A percentile compares a stretch with the other conserved stretches of the same genome.
Evolutionary conservation across 2,113 vertebrate species (phyloP).

Genomic region (Poeciliopsis turrubarensis): DNA sequence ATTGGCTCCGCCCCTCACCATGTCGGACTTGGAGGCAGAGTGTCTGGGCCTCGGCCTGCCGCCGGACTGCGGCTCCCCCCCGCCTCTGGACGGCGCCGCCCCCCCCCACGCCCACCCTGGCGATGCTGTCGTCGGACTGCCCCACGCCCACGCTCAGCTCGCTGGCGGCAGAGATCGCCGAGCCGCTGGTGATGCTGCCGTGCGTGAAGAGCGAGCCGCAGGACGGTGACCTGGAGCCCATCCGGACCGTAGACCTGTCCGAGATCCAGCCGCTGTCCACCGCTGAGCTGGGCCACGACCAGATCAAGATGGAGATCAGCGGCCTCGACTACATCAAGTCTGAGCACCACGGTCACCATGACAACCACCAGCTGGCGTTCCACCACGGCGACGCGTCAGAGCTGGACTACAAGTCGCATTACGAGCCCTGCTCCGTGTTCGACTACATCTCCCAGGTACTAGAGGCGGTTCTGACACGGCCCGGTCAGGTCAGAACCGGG

Average conservation of each 20-base stretch:
- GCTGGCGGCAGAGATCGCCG: slow-evolving; percentile 73
- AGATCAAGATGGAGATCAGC: slow-evolving; percentile 85
- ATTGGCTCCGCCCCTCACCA: slow-evolving; percentile 58
- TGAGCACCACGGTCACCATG: slow-evolving; percentile 74
- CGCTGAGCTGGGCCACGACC: slow-evolving; percentile 80
- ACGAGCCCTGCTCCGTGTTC: slow-evolving; percentile 79
- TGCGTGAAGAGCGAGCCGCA: slow-evolving; percentile 81
- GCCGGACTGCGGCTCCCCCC: slow-evolving; percentile 60
- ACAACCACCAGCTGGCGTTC: slow-evolving; percentile 68
- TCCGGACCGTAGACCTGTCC: slow-evolving; percentile 79
- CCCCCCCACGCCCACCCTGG: slow-evolving; percentile 48
- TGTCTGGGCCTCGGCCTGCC: slow-evolving; percentile 73
- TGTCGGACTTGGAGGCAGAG: slow-evolving; percentile 80
- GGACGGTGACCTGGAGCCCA: slow-evolving; percentile 75
- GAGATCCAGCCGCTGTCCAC: slow-evolving; percentile 83
- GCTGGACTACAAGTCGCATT: slow-evolving; percentile 82
- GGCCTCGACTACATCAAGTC: slow-evolving; percentile 85
- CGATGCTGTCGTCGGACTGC: slow-evolving; percentile 74
- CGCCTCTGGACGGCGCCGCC: slow-evolving; percentile 54
- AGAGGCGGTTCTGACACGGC: no score
- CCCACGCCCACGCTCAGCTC: slow-evolving; percentile 75
- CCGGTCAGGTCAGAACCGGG: no score
- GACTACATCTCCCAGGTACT: slow-evolving; percentile 82
- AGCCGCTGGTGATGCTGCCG: slow-evolving; percentile 81
- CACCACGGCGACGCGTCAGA: slow-evolving; percentile 68